A percentile compares a stretch with the other conserved stretches of the same genome.
phyloP scores from a whole-genome alignment of 2,797 vertebrate genomes.

The Acipenser transmontanus region DNA sequence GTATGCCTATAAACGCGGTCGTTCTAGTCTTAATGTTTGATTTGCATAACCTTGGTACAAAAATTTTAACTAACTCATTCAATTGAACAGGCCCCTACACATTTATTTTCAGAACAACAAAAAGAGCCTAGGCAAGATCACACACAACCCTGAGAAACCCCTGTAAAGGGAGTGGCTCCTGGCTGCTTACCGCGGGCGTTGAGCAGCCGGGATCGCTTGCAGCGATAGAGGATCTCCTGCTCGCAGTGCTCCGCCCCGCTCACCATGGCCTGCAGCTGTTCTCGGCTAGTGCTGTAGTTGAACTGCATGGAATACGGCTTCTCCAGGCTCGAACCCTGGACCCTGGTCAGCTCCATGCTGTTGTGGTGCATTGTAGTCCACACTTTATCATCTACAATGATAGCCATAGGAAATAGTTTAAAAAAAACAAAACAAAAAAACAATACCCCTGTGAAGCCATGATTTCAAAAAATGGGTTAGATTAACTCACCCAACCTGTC shows the following conservation, averaged over 20 bases:
- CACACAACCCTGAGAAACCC: no score
- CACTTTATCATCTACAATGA: conserved; percentile 73
- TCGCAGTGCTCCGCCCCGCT: conserved; percentile 80
- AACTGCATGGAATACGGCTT: conserved; percentile 67
- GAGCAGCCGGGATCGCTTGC: conserved; percentile 83
- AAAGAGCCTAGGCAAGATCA: no score
- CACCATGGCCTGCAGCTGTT: conserved; percentile 77
- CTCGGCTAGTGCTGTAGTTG: conserved; percentile 67
- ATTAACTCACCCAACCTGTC: no score
- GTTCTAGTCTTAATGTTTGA: no score
- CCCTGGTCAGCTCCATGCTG: conserved; percentile 63
- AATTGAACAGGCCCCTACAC: no score
- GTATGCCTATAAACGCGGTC: no score
- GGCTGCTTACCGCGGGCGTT: conserved; percentile 75
- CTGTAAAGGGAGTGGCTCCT: no score
- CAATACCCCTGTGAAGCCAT: not conserved
- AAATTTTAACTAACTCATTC: no score
- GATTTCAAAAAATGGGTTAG: not conserved
- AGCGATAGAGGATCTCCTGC: conserved; percentile 81
- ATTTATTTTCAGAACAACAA: no score
- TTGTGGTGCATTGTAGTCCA: conserved; percentile 86
- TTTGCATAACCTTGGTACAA: no score
- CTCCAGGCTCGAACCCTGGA: conserved; percentile 55
- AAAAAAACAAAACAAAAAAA: not conserved
- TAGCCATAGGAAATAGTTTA: conserved; percentile 2